Base-by-base conservation (phyloP, 2,888 invertebrate species). In the Graphium colonna region DNA sequence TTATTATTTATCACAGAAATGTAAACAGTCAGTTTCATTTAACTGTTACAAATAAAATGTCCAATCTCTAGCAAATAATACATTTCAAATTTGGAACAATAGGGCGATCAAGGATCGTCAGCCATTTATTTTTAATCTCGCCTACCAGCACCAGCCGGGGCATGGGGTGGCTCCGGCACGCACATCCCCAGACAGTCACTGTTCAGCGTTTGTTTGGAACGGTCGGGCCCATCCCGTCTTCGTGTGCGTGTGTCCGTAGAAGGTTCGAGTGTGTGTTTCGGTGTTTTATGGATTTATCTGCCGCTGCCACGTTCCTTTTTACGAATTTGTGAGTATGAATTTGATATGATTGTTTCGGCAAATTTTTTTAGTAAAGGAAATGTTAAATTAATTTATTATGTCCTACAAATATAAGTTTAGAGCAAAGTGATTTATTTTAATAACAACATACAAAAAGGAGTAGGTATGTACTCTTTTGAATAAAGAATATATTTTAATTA, bases 81-180 rank as follows among this genome's bases (percentile, higher is more conserved):
- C 18, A 3, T 41, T 36, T n/a, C 36, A 12, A 36, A 36, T 36
- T 36, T 36, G 12, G 36, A 36, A 36, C 36, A 36, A 36, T 36
- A 36, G 12, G 13, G 13, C 13, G 36, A 39, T 16, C 44, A 44
- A 5, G 38, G 42, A 52, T 52, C 42, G 28, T 15, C 31, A 41
- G 44, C 45, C 46, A 52, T 43, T 44, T 48, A 52, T 53, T 48
- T 52, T 48, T 48, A 48, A 48, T 53, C 53, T 48, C 48, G 15
- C 26, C 21, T 43, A 38, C 48, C 43, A 8, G 42, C 38, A 21
- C 36, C 41, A 44, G 13, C 40, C 47, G 48, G 46, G 47, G 33
- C 38, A 21, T 13, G 16, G 52, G 48, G 48, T 21, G 26, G 46
- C 42, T 33, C 52, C 52, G 15, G 33, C 21, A 31, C 26, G 16